These are phyloP conservation scores for Hoplodrina blanda DNA, from an alignment of 2,888 invertebrate genomes.

Conservation along the genomic window DNA sequence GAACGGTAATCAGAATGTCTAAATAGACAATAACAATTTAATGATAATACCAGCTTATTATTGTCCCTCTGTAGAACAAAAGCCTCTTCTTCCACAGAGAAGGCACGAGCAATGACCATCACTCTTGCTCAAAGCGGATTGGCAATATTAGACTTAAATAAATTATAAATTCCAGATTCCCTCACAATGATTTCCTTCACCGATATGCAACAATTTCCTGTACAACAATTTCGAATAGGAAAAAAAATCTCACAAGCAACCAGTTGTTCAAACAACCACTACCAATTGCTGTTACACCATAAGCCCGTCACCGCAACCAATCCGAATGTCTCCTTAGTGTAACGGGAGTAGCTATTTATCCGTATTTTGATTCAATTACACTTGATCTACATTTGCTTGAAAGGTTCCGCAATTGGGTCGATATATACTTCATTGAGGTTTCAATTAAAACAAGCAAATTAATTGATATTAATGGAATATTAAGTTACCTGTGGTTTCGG, in stretches of 20 bases:
- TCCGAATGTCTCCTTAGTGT: constrained; percentile 19
- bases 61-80: too few relatives aligned
- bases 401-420: constrained; percentile 43
- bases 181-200: too few relatives aligned
- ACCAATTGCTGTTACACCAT: constrained; percentile 23
- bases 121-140: too few relatives aligned
- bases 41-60: too few relatives aligned
- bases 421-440: constrained; percentile 25
- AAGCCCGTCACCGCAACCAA: constrained; percentile 13
- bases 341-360: constrained; percentile 37
- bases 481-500: constrained; percentile 30
- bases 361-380: constrained; percentile 56
- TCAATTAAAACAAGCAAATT: constrained; percentile 44
- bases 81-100: too few relatives aligned
- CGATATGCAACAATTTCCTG: too few relatives aligned
- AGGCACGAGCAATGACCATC: too few relatives aligned
- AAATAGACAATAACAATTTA: too few relatives aligned
- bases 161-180: too few relatives aligned
- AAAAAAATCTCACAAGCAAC: neutral
- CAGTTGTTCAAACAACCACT: neutral
- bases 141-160: too few relatives aligned
- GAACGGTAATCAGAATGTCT: too few relatives aligned
- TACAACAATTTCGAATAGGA: neutral
- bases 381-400: constrained; percentile 54
- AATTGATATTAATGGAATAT: constrained; percentile 45